Base-by-base conservation (phyloP, 2,113 vertebrate genomes). In the Phyllopteryx taeniolatus region DNA sequence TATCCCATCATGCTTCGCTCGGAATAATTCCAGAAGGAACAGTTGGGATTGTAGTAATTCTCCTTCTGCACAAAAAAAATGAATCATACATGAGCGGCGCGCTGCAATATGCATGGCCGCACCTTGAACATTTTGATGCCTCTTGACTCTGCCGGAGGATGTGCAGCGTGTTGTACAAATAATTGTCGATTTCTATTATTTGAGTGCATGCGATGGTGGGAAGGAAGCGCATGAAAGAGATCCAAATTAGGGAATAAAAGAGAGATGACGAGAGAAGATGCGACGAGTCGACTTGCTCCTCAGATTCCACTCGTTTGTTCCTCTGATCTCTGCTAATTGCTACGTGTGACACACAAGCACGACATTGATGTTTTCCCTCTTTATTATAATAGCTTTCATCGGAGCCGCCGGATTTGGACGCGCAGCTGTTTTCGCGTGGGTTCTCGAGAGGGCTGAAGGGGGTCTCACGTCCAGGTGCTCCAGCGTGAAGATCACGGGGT, bases 11-110 rank as follows among this genome's bases (percentile, higher is more conserved):
- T 99, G 82, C 95, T 99, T 71, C 96, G 93, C 90, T 99, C 98
- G 0, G 98, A 99, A 91, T 99, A 99, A 90, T 99, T 99, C 98
- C 98, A 99, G 92, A 99, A 99, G 57, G 98, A 99, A 80, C 98
- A 99, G 92, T 99, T 99, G 88, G 98, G 95, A 90, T 99, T 99
- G 93, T 97, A 96, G 89, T 98, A 99, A 92, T 98, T 95, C 82
- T 96, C 95, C 81, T 96, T 95, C 98, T 99, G 79, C 80, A 87
- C 1, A 35, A 17, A 61, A 90, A 88, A 13, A 59, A 74, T 81
- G 1, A 81, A 77, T 71, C 69, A 82, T 74, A 64, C 8, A 84
- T 85, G 70, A 82, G 54, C 59, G 57, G 19, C 7, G 57, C 2
- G 9, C 27, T 82, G 61, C 64, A 78, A 77, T 77, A 85, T 74